These are phyloP conservation scores for Druon quercuslanigerum DNA, from an alignment of 1,140 invertebrate species.

Conservation along the genomic window DNA sequence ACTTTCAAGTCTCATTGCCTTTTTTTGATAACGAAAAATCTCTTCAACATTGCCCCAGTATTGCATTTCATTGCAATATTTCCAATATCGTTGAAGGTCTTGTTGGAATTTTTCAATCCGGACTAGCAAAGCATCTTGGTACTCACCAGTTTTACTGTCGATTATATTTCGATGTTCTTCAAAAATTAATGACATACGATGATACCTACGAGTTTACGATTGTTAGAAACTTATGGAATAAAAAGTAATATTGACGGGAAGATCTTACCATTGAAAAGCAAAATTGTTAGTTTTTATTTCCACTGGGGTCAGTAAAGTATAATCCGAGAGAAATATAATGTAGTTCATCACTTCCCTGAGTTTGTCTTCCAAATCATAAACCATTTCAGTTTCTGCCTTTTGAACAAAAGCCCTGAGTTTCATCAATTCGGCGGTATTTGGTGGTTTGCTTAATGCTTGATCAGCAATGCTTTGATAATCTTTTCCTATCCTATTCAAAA, in stretches of 20 bases:
- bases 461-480: constrained; percentile 90
- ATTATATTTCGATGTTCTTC: constrained; percentile 88
- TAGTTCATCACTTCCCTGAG: constrained; percentile 82
- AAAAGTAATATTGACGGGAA: neutral
- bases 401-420: constrained; percentile 86
- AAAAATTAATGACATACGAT: constrained; percentile 86
- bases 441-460: constrained; percentile 85
- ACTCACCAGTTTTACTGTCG: constrained; percentile 89
- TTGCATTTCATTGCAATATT: constrained; percentile 90
- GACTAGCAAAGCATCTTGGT: constrained; percentile 86
- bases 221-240: neutral
- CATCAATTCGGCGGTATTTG: constrained; percentile 90
- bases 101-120: constrained; percentile 84
- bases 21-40: constrained; percentile 88
- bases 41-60: constrained; percentile 93
- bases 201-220: constrained; percentile 73
- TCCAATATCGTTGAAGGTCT: constrained; percentile 87
- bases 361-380: constrained; percentile 85
- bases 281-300: constrained; percentile 92
- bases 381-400: constrained; percentile 83
- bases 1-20: constrained; percentile 85
- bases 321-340: constrained; percentile 88
- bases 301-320: constrained; percentile 84
- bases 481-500: constrained; percentile 82
- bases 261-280: constrained; percentile 85